Conservation (phyloP, 2,113 vertebrate genomes). For the Eulemur rufifrons region DNA sequence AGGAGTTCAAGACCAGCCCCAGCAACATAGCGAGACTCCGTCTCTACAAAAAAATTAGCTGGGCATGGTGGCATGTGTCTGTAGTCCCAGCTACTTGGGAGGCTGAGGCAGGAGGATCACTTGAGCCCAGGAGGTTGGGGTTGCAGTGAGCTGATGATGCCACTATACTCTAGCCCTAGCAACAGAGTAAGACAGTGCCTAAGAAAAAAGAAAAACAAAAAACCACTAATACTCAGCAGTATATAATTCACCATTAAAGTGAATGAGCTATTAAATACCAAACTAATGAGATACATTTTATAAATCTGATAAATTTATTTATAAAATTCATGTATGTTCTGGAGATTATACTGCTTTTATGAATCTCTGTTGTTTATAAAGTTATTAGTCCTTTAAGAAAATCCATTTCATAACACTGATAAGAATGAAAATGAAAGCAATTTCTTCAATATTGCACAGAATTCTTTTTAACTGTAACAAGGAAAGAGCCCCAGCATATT, state of each 20-base stretch:
- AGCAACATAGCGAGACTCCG: too few relatives aligned
- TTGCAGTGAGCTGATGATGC: too few relatives aligned
- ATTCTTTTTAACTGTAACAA: not conserved
- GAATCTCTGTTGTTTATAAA: not conserved
- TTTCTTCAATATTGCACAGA: not conserved
- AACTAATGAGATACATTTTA: not conserved
- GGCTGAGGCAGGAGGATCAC: too few relatives aligned
- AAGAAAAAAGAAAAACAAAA: too few relatives aligned
- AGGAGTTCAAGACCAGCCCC: too few relatives aligned
- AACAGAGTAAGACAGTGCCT: too few relatives aligned
- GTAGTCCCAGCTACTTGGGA: too few relatives aligned
- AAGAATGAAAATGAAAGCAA: conserved; percentile 31
- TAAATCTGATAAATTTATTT: not conserved
- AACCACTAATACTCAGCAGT: not conserved
- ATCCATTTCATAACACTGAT: conserved; percentile 12
- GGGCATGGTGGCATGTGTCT: too few relatives aligned
- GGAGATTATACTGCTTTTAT: not conserved
- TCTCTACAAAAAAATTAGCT: too few relatives aligned
- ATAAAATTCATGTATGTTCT: not conserved
- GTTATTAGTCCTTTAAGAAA: conserved; percentile 7
- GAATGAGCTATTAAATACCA: not conserved
- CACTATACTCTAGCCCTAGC: too few relatives aligned
- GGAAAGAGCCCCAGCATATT: not conserved
- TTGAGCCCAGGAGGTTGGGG: too few relatives aligned
- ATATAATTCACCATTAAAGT: conserved; percentile 14